A percentile compares a stretch with the other conserved stretches of the same genome.
These are phyloP conservation scores for Syngnathoides biaculeatus DNA, from an alignment of 2,113 vertebrate genomes.

Conservation along the genomic window DNA sequence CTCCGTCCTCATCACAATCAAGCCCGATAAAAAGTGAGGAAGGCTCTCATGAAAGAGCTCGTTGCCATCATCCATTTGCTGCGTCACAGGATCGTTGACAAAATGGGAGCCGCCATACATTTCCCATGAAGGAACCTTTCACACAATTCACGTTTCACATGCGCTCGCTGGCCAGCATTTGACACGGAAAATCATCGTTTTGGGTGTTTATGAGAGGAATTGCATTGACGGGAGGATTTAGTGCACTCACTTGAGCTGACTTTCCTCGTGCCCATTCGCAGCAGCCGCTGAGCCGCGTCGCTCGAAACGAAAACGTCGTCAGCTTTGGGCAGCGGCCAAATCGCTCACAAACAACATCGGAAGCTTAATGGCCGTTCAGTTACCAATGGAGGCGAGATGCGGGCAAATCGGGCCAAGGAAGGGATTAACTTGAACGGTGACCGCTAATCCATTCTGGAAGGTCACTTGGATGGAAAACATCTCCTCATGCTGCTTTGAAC, in stretches of 20 bases:
- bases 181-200: neutral
- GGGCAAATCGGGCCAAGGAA: neutral
- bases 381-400: neutral
- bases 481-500: neutral
- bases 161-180: neutral
- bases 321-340: neutral
- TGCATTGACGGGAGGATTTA: neutral
- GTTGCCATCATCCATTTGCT: neutral
- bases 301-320: too few species aligned
- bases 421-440: neutral
- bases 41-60: neutral
- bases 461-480: neutral
- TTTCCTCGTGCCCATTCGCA: neutral
- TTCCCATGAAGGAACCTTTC: neutral
- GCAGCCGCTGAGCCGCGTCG: neutral
- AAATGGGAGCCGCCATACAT: neutral
- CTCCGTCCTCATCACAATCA: conserved; percentile 2
- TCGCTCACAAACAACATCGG: neutral
- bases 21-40: neutral
- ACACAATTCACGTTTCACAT: neutral
- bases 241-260: neutral
- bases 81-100: neutral
- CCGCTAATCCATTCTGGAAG: neutral
- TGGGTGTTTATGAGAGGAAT: neutral
- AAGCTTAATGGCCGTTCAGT: neutral